A percentile compares a stretch with the other conserved stretches of the same genome.
phyloP scores from a whole-genome alignment of 2,888 invertebrate genomes.

The Eupeodes latifasciatus region DNA sequence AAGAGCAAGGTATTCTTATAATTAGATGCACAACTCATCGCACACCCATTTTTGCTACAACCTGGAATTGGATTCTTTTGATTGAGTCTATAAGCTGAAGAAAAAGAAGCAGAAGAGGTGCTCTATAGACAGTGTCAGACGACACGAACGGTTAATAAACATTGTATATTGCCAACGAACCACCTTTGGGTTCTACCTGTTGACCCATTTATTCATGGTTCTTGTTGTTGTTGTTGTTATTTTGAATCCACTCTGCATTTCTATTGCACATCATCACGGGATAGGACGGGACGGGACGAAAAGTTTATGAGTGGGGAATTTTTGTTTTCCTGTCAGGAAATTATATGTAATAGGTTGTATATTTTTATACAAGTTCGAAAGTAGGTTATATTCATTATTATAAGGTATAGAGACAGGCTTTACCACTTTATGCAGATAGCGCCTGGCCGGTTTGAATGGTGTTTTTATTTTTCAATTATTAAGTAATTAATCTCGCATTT shows the following conservation, averaged over 20 bases:
- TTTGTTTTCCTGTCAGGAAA: slow-evolving; percentile 66
- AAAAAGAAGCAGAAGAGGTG: slow-evolving; percentile 2
- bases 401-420: slow-evolving; percentile 1
- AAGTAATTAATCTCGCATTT: slow-evolving; percentile 47
- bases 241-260: slow-evolving; percentile 49
- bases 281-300: background rate
- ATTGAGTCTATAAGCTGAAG: slow-evolving; percentile 14
- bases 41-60: slow-evolving; percentile 42
- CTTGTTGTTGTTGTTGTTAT: slow-evolving; percentile 23
- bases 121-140: slow-evolving; percentile 35
- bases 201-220: slow-evolving; percentile 65
- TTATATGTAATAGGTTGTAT: slow-evolving; percentile 7
- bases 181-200: slow-evolving; percentile 64
- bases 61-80: slow-evolving; percentile 18
- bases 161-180: slow-evolving; percentile 53
- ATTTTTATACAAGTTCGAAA: slow-evolving; percentile 38
- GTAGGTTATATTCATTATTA: slow-evolving; percentile 37
- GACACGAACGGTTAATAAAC: slow-evolving; percentile 68
- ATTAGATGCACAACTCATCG: slow-evolving; percentile 69
- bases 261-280: slow-evolving; percentile 38
- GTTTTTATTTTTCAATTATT: slow-evolving; percentile 34
- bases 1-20: slow-evolving; percentile 45
- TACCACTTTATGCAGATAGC: slow-evolving; percentile 27
- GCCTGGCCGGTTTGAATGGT: background rate
- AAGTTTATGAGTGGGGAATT: slow-evolving; percentile 48